Evolutionary conservation across 1,140 invertebrate species (phyloP).

Genomic region (Eriocheir sinensis): DNA sequence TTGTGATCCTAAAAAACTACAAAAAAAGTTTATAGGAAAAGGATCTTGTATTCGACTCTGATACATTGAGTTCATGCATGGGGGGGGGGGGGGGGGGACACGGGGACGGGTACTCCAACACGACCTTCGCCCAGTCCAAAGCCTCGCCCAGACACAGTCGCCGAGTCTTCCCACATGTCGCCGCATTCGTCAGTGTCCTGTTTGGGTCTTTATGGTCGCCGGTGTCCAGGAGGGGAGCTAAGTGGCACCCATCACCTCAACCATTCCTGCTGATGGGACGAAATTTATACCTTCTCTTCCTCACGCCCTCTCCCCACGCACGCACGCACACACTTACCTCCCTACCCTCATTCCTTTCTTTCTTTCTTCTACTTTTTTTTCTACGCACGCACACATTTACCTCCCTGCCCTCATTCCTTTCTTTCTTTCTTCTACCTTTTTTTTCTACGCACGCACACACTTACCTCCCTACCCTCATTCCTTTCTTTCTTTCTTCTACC

Average conservation of each 20-base stretch:
- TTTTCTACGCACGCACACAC: too few relatives aligned
- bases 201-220: background rate
- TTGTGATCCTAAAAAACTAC: background rate
- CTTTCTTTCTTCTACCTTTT: too few relatives aligned
- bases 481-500: too few relatives aligned
- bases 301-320: background rate
- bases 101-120: background rate
- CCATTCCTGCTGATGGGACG: background rate
- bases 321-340: background rate
- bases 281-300: background rate
- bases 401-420: too few relatives aligned
- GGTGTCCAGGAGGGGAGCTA: background rate
- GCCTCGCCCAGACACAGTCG: too few relatives aligned
- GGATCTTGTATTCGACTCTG: background rate
- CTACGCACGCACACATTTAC: too few relatives aligned
- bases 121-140: background rate
- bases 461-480: too few relatives aligned
- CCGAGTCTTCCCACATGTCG: too few relatives aligned
- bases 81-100: background rate
- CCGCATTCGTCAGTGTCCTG: background rate
- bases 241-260: background rate
- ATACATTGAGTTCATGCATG: background rate
- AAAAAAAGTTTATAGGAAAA: background rate
- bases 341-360: background rate
- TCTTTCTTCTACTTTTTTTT: too few relatives aligned